A percentile compares a stretch with the other conserved stretches of the same genome.
These are phyloP conservation scores for Passer domesticus DNA, from an alignment of 2,113 vertebrate species.

Conservation along the genomic window DNA sequence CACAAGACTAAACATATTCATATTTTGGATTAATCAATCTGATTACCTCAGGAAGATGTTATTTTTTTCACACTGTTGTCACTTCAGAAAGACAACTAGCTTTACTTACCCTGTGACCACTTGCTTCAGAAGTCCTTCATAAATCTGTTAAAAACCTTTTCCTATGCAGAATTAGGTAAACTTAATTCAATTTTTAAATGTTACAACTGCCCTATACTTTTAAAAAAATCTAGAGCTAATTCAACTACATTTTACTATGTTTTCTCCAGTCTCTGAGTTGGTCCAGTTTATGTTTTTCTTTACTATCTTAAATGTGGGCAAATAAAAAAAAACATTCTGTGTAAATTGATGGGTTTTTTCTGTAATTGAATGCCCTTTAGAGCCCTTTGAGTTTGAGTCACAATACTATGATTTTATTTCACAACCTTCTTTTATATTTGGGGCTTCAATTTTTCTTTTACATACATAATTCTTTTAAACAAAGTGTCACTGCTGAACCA, in stretches of 20 bases:
- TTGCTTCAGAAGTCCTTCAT: neutral
- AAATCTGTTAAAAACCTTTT: neutral
- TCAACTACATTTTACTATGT: neutral
- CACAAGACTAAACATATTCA: neutral
- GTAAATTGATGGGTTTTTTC: neutral
- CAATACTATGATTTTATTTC: neutral
- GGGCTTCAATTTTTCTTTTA: neutral
- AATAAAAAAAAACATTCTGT: neutral
- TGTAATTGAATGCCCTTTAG: neutral
- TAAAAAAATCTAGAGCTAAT: neutral
- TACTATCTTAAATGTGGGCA: neutral
- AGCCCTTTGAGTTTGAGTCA: neutral
- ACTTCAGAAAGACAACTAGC: neutral
- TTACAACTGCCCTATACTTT: neutral
- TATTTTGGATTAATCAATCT: neutral
- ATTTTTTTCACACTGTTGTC: neutral
- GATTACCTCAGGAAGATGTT: neutral
- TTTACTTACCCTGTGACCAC: neutral
- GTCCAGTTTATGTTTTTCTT: neutral
- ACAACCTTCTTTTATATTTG: neutral
- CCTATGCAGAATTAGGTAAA: accelerated
- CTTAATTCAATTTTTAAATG: neutral
- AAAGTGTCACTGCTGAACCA: neutral
- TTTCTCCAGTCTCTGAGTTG: neutral
- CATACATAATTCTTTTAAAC: neutral